These are phyloP conservation scores for Chrysina gloriosa DNA, from an alignment of 2,888 invertebrate genomes.

Conservation along the genomic window DNA sequence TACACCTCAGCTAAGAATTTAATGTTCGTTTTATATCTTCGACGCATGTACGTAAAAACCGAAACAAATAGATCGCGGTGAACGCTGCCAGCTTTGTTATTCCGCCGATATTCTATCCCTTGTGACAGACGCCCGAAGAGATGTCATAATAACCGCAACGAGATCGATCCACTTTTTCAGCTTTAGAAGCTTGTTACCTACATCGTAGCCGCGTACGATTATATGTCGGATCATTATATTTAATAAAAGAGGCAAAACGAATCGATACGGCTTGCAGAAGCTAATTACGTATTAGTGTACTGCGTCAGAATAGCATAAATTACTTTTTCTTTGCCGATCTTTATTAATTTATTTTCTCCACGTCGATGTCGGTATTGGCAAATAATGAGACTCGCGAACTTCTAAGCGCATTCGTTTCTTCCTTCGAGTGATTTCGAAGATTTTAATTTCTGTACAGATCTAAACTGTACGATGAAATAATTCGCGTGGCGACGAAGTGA, in stretches of 20 bases:
- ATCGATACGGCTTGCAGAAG: neutral
- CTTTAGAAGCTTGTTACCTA: neutral
- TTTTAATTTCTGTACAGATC: too few relatives aligned
- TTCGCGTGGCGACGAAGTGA: too few relatives aligned
- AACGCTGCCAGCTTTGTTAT: slow-evolving; percentile 12
- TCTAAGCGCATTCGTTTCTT: too few relatives aligned
- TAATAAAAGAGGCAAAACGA: slow-evolving; percentile 3
- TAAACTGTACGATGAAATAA: too few relatives aligned
- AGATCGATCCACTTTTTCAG: slow-evolving; percentile 12
- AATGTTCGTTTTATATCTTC: slow-evolving; percentile 17
- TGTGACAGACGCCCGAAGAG: slow-evolving; percentile 11
- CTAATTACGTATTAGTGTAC: too few relatives aligned
- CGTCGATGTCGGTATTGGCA: too few relatives aligned
- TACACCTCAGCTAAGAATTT: neutral
- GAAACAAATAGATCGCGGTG: slow-evolving; percentile 20
- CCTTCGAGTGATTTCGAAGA: too few relatives aligned
- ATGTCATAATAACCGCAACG: slow-evolving; percentile 33
- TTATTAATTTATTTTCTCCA: too few relatives aligned
- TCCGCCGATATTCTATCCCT: slow-evolving; percentile 1
- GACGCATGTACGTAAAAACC: slow-evolving; percentile 21
- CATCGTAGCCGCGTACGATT: neutral
- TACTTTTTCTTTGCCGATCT: too few relatives aligned
- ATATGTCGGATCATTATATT: slow-evolving; percentile 11
- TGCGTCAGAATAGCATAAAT: too few relatives aligned
- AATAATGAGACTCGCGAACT: too few relatives aligned